Evolutionary conservation across 2,888 invertebrate species (phyloP).

Genomic region (Tholera decimalis): DNA sequence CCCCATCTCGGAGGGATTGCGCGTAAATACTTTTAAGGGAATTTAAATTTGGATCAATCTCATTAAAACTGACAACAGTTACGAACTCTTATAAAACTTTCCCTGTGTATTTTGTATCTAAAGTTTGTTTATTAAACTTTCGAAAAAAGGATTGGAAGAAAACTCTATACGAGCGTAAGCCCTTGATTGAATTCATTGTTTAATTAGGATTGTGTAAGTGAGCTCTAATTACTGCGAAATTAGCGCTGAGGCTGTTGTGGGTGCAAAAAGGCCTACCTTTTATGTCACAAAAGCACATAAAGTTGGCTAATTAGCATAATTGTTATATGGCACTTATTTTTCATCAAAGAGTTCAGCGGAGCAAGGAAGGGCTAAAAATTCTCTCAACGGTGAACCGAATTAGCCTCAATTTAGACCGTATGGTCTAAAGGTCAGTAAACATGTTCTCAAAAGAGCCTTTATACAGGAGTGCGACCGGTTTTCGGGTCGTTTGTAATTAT

Average conservation of each 20-base stretch:
- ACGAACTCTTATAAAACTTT: conserved; percentile 64
- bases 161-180: not conserved
- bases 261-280: conserved; percentile 34
- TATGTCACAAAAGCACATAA: conserved; percentile 49
- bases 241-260: conserved; percentile 20
- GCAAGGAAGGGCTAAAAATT: conserved; percentile 45
- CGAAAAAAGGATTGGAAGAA: conserved; percentile 45
- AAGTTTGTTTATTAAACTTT: conserved; percentile 61
- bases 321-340: conserved; percentile 54
- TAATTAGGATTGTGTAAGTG: conserved; percentile 44
- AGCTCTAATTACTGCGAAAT: conserved; percentile 40
- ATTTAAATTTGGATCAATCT: conserved; percentile 80
- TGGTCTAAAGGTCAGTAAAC: conserved; percentile 34
- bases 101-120: conserved; percentile 67
- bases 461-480: conserved; percentile 22
- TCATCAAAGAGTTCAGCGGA: conserved; percentile 57
- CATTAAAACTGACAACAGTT: conserved; percentile 78
- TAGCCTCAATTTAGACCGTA: conserved; percentile 49
- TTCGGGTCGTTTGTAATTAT: conserved; percentile 37
- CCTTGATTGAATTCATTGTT: conserved; percentile 44
- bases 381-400: conserved; percentile 41
- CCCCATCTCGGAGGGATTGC: conserved; percentile 39
- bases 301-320: conserved; percentile 64
- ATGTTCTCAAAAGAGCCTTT: conserved; percentile 3
- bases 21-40: conserved; percentile 61